These are phyloP conservation scores for Amorpha juglandis DNA, from an alignment of 2,888 invertebrate genomes.

Conservation along the genomic window DNA sequence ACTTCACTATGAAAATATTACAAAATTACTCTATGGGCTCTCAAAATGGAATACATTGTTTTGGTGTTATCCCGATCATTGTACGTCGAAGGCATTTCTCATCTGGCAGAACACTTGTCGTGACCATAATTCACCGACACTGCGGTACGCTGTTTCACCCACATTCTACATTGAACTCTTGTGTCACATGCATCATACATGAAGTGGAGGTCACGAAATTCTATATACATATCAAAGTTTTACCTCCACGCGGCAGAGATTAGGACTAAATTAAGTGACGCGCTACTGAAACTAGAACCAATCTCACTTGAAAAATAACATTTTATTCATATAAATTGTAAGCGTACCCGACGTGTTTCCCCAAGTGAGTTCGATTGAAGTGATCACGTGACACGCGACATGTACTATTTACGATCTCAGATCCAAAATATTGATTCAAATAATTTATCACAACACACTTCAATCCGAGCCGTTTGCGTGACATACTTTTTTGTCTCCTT, in stretches of 20 bases:
- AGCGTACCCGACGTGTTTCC: constrained; percentile 14
- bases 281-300: background rate
- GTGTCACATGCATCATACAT: background rate
- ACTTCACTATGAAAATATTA: constrained; percentile 25
- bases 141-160: constrained; percentile 53
- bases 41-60: constrained; percentile 54
- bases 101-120: constrained; percentile 57
- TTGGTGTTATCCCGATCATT: constrained; percentile 48
- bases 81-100: constrained; percentile 46
- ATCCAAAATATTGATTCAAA: constrained; percentile 8
- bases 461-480: background rate
- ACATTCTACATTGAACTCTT: constrained; percentile 18
- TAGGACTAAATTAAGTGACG: background rate
- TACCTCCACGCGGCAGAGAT: background rate
- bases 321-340: constrained; percentile 17
- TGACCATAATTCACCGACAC: constrained; percentile 35
- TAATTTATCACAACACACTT: constrained; percentile 8
- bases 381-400: background rate
- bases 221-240: constrained; percentile 27
- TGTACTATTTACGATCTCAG: constrained; percentile 8
- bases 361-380: constrained; percentile 6
- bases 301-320: constrained; percentile 9
- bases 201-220: background rate
- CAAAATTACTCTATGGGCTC: constrained; percentile 55
- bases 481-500: background rate